Percentiles rank a stretch among this genome's conserved stretches.
These are phyloP conservation scores for Diloba caeruleocephala DNA, from an alignment of 2,888 invertebrate genomes.

Conservation along the genomic window DNA sequence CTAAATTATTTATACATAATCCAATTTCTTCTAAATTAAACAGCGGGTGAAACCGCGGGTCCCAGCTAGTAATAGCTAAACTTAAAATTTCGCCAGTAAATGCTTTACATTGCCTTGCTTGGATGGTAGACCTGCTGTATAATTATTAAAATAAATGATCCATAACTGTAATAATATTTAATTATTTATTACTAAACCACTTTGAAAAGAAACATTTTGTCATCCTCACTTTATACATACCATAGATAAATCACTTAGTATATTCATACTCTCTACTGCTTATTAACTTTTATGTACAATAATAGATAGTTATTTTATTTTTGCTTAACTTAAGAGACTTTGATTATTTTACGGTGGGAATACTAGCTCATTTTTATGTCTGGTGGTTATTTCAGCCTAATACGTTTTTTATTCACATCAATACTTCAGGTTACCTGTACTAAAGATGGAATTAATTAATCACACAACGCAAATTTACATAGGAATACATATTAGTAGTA, in stretches of 20 bases:
- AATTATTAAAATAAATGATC: conserved; percentile 40
- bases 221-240: conserved; percentile 55
- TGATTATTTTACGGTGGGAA: conserved; percentile 86
- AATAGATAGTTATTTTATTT: conserved; percentile 72
- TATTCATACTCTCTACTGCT: conserved; percentile 63
- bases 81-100: no score
- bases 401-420: conserved; percentile 64
- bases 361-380: conserved; percentile 78
- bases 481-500: conserved; percentile 26
- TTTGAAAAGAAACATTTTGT: conserved; percentile 44
- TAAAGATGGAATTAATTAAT: conserved; percentile 26
- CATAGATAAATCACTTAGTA: conserved; percentile 59
- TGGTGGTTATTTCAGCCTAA: conserved; percentile 81
- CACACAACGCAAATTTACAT: conserved; percentile 16
- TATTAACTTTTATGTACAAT: conserved; percentile 73
- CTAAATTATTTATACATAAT: no score
- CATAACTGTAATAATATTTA: conserved; percentile 37
- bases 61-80: no score
- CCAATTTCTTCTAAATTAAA: no score
- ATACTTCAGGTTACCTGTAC: conserved; percentile 42
- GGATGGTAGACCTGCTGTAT: no score
- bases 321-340: conserved; percentile 74
- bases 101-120: no score
- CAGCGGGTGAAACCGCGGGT: no score
- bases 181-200: conserved; percentile 40